phyloP scores from a whole-genome alignment of 2,888 invertebrate genomes.

The Metalampra italica region DNA sequence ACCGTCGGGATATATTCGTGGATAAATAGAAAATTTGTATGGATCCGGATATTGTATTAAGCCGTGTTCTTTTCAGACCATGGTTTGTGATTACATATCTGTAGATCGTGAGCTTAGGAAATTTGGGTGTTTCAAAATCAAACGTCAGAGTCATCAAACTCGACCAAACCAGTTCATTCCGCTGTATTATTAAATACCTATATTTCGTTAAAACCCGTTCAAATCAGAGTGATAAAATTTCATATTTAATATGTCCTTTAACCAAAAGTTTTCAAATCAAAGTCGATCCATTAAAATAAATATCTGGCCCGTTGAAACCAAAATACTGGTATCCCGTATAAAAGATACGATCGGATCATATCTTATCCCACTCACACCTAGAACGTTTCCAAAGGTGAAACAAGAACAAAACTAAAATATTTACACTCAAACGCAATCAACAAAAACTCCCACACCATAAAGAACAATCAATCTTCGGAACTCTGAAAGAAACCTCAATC shows the following conservation, averaged over 20 bases:
- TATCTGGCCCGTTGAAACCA: constrained; percentile 10
- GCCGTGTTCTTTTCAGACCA: too few species aligned
- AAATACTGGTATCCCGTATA: constrained; percentile 5
- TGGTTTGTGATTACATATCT: too few species aligned
- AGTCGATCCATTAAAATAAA: constrained; percentile 8
- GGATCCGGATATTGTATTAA: too few species aligned
- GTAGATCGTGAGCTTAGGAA: too few species aligned
- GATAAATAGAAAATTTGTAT: too few species aligned
- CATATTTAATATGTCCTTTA: neutral
- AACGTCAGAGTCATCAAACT: too few species aligned
- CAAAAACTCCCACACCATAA: constrained; percentile 70
- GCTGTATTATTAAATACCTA: too few species aligned
- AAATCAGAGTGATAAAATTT: too few species aligned
- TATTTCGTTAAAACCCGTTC: too few species aligned
- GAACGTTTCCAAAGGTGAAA: constrained; percentile 30
- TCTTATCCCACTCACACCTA: constrained; percentile 23
- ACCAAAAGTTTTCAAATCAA: constrained; percentile 3
- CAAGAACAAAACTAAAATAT: constrained; percentile 61
- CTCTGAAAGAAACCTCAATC: constrained; percentile 73
- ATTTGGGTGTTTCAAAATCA: too few species aligned
- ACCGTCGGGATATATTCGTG: too few species aligned
- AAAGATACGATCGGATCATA: constrained; percentile 16
- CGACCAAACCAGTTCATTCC: too few species aligned
- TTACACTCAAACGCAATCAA: constrained; percentile 62
- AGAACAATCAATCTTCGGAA: constrained; percentile 74